Conservation (phyloP, 2,113 vertebrate genomes). For the Nesospiza acunhae region DNA sequence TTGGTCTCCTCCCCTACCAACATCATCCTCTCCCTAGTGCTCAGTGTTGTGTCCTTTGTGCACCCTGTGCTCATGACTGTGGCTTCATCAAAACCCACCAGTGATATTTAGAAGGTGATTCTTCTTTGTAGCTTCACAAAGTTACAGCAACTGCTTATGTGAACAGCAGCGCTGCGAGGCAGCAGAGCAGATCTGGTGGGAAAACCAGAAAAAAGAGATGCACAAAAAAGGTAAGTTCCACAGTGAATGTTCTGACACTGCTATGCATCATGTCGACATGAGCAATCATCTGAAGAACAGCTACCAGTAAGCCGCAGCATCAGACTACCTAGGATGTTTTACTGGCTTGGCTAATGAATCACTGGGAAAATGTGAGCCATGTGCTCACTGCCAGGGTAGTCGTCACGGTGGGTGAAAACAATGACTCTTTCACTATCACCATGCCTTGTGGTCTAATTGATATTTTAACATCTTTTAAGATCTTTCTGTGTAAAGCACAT, state of each 20-base stretch:
- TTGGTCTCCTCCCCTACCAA: neutral
- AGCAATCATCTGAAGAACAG: neutral
- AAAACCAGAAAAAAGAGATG: conserved; percentile 21
- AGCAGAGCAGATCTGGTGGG: conserved; percentile 7
- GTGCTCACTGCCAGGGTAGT: neutral
- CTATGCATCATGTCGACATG: neutral
- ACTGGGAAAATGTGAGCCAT: conserved; percentile 16
- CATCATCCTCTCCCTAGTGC: neutral
- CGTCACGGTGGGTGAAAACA: neutral
- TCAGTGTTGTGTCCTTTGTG: neutral
- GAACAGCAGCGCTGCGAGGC: neutral
- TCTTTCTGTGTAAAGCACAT: neutral
- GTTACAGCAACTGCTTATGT: neutral
- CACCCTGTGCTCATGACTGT: neutral
- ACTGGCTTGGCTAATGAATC: conserved; percentile 31
- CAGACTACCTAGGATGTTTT: neutral
- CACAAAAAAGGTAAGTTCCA: conserved; percentile 2
- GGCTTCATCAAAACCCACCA: neutral
- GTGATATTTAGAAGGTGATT: neutral
- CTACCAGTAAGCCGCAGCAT: conserved; percentile 3
- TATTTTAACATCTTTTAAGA: neutral
- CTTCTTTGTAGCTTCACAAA: neutral
- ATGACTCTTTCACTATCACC: neutral
- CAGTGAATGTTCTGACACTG: neutral
- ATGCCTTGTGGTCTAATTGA: neutral